A percentile compares a stretch with the other conserved stretches of the same genome.
phyloP scores from a whole-genome alignment of 2,113 vertebrate species.

The Calyptomena viridis region DNA sequence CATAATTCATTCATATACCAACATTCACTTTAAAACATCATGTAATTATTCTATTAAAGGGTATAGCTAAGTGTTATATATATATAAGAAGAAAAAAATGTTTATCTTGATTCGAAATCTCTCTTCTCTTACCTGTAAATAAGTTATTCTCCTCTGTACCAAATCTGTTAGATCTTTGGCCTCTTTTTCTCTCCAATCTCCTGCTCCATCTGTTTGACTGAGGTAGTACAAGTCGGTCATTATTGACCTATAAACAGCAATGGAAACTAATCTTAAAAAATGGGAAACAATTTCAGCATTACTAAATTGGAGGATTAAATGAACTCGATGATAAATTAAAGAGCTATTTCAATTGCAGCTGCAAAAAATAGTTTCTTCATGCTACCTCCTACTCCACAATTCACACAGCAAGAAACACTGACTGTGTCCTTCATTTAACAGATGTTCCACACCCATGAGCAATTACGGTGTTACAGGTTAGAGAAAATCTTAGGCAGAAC shows the following conservation, averaged over 20 bases:
- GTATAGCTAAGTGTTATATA: background rate
- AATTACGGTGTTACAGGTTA: background rate
- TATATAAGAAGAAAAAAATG: background rate
- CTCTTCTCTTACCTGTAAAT: slow-evolving; percentile 86
- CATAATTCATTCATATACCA: background rate
- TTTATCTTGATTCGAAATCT: background rate
- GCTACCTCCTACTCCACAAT: background rate
- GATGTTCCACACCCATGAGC: background rate
- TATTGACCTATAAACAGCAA: slow-evolving; percentile 82
- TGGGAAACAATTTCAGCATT: background rate
- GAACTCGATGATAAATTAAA: background rate
- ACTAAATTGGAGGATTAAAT: background rate
- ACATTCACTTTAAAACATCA: background rate
- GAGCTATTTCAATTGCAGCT: background rate
- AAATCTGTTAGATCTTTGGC: slow-evolving; percentile 94
- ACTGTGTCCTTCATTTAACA: background rate
- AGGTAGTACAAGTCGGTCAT: slow-evolving; percentile 98
- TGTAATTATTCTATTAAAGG: background rate
- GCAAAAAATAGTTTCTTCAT: background rate
- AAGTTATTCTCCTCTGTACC: slow-evolving; percentile 97
- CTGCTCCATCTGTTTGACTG: slow-evolving; percentile 96
- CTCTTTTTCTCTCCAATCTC: slow-evolving; percentile 93
- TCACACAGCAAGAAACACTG: background rate
- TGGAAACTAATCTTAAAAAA: background rate
- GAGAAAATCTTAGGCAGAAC: background rate